A percentile compares a stretch with the other conserved stretches of the same genome.
Evolutionary conservation across 2,888 invertebrate species (phyloP).

Genomic region (Drosophila kokeensis): DNA sequence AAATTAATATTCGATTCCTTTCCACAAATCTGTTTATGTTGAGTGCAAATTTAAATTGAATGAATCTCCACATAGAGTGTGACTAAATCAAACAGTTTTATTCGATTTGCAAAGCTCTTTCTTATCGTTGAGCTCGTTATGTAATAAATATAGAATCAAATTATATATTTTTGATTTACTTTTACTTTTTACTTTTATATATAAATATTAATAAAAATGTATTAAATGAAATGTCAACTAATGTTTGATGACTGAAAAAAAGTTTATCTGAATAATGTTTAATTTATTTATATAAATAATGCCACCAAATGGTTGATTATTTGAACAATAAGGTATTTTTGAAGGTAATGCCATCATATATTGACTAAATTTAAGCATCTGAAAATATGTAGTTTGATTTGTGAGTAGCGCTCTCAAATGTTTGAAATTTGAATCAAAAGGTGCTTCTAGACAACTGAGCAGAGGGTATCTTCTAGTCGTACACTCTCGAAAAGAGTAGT

Average conservation of each 20-base stretch:
- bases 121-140: background rate
- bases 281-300: background rate
- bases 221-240: background rate
- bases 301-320: background rate
- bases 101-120: background rate
- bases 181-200: background rate
- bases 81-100: background rate
- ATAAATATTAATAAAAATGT: background rate
- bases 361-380: background rate
- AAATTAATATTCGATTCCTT: slow-evolving; percentile 71
- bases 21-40: slow-evolving; percentile 15
- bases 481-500: background rate
- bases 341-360: too few relatives aligned
- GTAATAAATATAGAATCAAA: background rate
- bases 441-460: background rate
- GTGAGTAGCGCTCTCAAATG: background rate
- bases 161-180: background rate
- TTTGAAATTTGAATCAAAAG: accelerated
- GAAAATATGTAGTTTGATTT: background rate
- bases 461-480: background rate
- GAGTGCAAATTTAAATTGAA: background rate
- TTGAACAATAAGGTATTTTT: background rate
- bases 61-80: background rate
- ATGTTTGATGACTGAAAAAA: background rate
- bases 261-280: background rate